Evolutionary conservation across 1,140 invertebrate genomes (phyloP), one percentile per base, ranked within the genome.

Genomic region (Neomicropteryx cornuta): DNA sequence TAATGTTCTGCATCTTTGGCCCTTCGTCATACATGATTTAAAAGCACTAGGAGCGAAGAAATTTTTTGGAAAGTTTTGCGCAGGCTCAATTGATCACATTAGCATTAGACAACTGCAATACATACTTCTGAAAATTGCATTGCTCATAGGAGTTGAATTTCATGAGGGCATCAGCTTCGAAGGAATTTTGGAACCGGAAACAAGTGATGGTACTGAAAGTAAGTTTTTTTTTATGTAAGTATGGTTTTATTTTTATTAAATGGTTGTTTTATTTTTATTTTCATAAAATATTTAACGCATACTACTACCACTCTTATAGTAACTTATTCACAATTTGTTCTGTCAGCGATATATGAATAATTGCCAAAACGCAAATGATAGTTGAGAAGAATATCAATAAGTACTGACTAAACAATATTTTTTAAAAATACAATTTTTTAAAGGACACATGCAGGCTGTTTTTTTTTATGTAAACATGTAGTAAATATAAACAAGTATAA

Each of bases 11-110:
- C 96, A 99, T 66, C 68, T 99, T 23, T 99, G 96, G 96, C 94
- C 95, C 18, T 98, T 93, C 63, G 91, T 99, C 17, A 98, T 99
- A 39, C 85, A 93, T 48, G 96, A 99, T 68, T 70, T 99, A 24
- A 77, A 87, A 34, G 81, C 79, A 40, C 73, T 99, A 3, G 96
- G 93, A 11, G 95, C 94, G 24, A 99, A 99, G 61, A 96, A 97
- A 55, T 98, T 99, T 66, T 97, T 94, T 63, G 94, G 94, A 6
- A 97, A 98, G 68, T 99, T 99, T 62, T 99, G 95, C 70, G 94
- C 94, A 2, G 96, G 96, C 24, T 82, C 91, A 35, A 97, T 98
- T 43, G 94, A 98, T 66, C 94, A 98, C 62, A 98, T 98, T 48
- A 96, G 93, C 72, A 98, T 98, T 48, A 75, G 93, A 30, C 91